A percentile compares a stretch with the other conserved stretches of the same genome.
phyloP scores from a whole-genome alignment of 1,140 invertebrate genomes.

The Pseudoatta argentina region DNA sequence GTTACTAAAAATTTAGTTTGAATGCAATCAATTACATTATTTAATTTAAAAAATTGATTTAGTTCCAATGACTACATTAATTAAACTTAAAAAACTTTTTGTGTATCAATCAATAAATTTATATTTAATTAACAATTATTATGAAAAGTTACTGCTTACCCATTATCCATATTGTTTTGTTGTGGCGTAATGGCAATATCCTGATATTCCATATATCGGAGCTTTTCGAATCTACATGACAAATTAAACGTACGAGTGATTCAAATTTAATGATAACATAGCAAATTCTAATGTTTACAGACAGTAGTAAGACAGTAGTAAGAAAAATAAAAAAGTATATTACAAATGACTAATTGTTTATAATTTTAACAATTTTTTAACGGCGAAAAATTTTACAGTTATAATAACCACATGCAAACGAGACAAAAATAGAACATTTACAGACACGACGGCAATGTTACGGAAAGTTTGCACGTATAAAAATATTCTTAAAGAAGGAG shows the following conservation, averaged over 20 bases:
- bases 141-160: conserved; percentile 78
- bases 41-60: too few relatives aligned
- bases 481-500: conserved; percentile 33
- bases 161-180: conserved; percentile 86
- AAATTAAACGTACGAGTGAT: background rate
- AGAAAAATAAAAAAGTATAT: background rate
- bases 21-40: too few relatives aligned
- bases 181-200: conserved; percentile 86
- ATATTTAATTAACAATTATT: background rate
- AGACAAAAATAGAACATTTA: conserved; percentile 45
- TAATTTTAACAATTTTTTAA: background rate
- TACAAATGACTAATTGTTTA: background rate
- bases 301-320: background rate
- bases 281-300: background rate
- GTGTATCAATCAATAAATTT: background rate
- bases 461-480: conserved; percentile 6
- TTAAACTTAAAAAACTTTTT: too few relatives aligned
- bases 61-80: too few relatives aligned
- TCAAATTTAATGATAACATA: background rate
- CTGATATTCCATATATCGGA: conserved; percentile 87
- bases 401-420: background rate
- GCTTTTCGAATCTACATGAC: conserved; percentile 82
- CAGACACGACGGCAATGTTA: conserved; percentile 24
- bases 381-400: background rate
- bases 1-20: too few relatives aligned